phyloP scores from a whole-genome alignment of 2,888 invertebrate species.

The Volucella zonaria region DNA sequence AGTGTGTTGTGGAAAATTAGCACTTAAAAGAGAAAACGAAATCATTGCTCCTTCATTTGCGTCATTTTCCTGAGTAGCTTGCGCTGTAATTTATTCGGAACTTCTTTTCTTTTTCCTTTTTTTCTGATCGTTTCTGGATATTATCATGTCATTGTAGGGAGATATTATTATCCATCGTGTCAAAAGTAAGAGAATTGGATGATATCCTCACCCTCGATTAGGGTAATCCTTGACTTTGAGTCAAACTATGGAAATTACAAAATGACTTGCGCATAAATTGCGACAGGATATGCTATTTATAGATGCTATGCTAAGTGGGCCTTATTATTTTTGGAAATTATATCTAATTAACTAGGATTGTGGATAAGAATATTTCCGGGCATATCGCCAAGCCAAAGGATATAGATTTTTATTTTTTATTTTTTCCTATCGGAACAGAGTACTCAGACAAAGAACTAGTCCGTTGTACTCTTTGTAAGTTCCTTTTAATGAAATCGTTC shows the following conservation, averaged over 20 bases:
- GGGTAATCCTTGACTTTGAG: constrained; percentile 17
- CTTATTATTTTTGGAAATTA: too few relatives aligned
- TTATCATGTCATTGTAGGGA: background rate
- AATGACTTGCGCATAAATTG: background rate
- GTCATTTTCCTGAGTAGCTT: constrained; percentile 16
- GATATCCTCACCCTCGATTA: background rate
- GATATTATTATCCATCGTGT: background rate
- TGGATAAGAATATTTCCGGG: too few relatives aligned
- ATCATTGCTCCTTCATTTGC: constrained; percentile 38
- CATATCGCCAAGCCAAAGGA: too few relatives aligned
- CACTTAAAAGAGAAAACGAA: constrained; percentile 55
- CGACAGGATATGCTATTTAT: too few relatives aligned
- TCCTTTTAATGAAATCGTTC: too few relatives aligned
- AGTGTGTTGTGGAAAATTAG: constrained; percentile 39
- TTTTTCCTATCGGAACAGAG: too few relatives aligned
- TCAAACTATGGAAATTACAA: background rate
- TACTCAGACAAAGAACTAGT: too few relatives aligned
- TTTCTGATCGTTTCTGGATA: constrained; percentile 31
- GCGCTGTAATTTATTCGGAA: constrained; percentile 43
- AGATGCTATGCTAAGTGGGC: too few relatives aligned
- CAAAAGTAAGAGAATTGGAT: constrained; percentile 6
- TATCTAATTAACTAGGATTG: too few relatives aligned
- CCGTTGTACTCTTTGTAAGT: too few relatives aligned
- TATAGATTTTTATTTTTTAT: too few relatives aligned
- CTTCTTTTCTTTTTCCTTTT: constrained; percentile 5